Base-by-base conservation (phyloP, 2,797 vertebrate species). In the Pitangus sulphuratus region DNA sequence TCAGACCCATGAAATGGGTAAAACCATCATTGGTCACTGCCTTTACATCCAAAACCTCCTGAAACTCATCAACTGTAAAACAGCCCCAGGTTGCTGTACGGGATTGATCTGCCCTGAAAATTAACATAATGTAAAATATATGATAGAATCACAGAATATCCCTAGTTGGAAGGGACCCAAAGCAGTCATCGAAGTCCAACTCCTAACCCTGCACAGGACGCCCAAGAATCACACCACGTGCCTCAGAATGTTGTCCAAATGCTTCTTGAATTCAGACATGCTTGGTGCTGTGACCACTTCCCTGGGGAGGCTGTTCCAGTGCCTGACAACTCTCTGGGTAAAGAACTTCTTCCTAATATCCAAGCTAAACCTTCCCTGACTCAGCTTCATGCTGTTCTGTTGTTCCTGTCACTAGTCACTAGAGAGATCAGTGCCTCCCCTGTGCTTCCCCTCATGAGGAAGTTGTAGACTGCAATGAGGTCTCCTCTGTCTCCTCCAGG, bases 141-240 rank as follows among this genome's bases (percentile, higher is more conserved):
- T 33, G 42, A 89, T 13, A 33, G 31, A 33, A 45, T 25, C 22
- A 45, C 28, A 62, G 56, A 56, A 65, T 11, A 11, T 12, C 14
- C 13, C 5, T 11, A 50, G 16, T 5, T 44, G 24, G n/a, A 89
- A 89, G 16, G 42, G 16, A 57, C 6, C 9, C 57, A 44, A 7
- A 48, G 19, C 19, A 37, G n/a, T 44, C 42, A 62, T 11, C 15
- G 0, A 75, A 65, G 53, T 19, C 0, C 0, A 25, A 61, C 56
- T 56, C 42, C 28, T 50, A 28, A 24, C 3, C 9, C 13, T 24
- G 15, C 19, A 56, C 22, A 76, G 28, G 26, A 69, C 8, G 3
- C 1, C 12, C 14, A 35, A 3, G 13, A 44, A 22, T 50, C 26
- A 56, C 42, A 42, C 2, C 15, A 15, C 4, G 6, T 30, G 28